Percentiles rank a stretch among this genome's conserved stretches.
Conservation (phyloP, 2,113 vertebrate species). For the Muntiacus reevesi region DNA sequence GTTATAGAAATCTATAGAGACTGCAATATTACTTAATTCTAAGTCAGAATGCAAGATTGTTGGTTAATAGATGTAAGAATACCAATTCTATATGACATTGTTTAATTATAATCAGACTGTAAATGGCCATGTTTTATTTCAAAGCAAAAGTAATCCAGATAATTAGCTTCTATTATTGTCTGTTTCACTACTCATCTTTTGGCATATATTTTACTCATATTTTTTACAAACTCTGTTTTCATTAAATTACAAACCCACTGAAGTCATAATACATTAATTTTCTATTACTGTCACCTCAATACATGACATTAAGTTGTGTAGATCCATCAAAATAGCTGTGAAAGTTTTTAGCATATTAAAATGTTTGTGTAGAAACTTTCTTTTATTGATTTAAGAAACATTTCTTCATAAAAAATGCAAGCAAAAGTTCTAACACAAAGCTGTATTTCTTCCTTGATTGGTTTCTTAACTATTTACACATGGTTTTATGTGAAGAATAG, state of each 20-base stretch:
- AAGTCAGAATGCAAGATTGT: background rate
- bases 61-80: background rate
- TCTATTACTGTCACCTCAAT: background rate
- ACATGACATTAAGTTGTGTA: background rate
- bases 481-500: background rate
- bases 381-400: background rate
- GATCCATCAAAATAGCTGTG: background rate
- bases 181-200: background rate
- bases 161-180: background rate
- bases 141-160: background rate
- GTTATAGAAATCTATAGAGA: background rate
- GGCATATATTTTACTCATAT: background rate
- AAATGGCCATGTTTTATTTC: background rate
- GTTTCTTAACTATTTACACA: background rate
- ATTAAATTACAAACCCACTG: background rate
- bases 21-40: background rate
- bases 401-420: background rate
- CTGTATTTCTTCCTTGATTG: background rate
- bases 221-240: background rate
- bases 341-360: background rate
- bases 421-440: background rate
- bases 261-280: background rate
- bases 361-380: background rate
- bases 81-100: background rate
- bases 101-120: background rate